A percentile compares a stretch with the other conserved stretches of the same genome.
Evolutionary conservation across 2,888 invertebrate genomes (phyloP).

Genomic region (Notocelia uddmanniana): DNA sequence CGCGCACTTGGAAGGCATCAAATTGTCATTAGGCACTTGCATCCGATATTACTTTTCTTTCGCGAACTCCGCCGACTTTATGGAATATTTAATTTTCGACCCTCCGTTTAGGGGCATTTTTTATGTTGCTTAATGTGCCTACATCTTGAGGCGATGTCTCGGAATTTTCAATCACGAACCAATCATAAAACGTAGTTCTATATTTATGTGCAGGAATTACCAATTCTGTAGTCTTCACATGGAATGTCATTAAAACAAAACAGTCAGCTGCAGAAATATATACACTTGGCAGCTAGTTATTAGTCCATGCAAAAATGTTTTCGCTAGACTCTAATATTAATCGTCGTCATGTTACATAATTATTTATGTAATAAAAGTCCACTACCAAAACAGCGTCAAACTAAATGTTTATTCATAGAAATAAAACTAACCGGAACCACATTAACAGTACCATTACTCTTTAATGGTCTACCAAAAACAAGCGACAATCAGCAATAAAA

Average conservation of each 20-base stretch:
- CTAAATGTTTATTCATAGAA: too few relatives aligned
- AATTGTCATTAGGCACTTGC: constrained; percentile 84
- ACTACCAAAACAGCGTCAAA: too few relatives aligned
- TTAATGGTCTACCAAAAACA: neutral
- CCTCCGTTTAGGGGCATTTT: constrained; percentile 55
- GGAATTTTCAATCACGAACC: constrained; percentile 37
- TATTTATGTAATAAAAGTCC: too few relatives aligned
- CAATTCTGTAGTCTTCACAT: too few relatives aligned
- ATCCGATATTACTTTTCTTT: constrained; percentile 84
- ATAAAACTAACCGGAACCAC: neutral
- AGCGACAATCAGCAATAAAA: constrained; percentile 25
- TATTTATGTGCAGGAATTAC: neutral
- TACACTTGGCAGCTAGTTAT: too few relatives aligned
- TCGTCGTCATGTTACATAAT: too few relatives aligned
- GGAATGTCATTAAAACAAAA: too few relatives aligned
- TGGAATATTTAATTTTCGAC: constrained; percentile 76
- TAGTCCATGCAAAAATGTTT: too few relatives aligned
- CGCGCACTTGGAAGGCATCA: constrained; percentile 79
- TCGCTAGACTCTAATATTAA: too few relatives aligned
- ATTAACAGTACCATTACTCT: neutral
- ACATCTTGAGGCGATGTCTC: constrained; percentile 28
- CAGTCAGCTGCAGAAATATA: too few relatives aligned
- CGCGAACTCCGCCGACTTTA: constrained; percentile 75
- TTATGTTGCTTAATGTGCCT: constrained; percentile 46
- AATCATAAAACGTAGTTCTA: constrained; percentile 15